These are phyloP conservation scores for Trypoxylus dichotomus DNA, from an alignment of 1,140 invertebrate genomes.

Conservation along the genomic window DNA sequence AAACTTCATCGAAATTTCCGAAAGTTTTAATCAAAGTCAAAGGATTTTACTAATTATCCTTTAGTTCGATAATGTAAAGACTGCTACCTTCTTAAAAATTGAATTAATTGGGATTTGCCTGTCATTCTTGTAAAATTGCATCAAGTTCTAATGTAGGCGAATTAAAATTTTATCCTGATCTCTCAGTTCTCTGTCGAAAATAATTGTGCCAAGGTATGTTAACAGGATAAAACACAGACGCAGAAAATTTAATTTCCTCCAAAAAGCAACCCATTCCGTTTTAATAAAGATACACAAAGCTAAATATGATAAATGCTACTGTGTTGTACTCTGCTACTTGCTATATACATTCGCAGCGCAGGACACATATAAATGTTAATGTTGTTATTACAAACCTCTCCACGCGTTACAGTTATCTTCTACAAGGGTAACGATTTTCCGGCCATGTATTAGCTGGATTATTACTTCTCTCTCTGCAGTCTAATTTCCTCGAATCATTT, in stretches of 20 bases:
- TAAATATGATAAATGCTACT: conserved; percentile 12
- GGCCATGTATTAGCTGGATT: not conserved
- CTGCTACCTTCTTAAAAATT: not conserved
- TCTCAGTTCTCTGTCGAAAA: not conserved
- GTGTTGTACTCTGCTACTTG: not conserved
- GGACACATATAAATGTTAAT: conserved; percentile 7
- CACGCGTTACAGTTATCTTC: not conserved
- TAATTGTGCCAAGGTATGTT: not conserved
- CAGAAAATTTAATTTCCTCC: conserved; percentile 12
- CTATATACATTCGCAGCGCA: not conserved
- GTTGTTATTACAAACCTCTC: not conserved
- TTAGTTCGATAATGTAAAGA: not conserved
- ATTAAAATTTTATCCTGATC: not conserved
- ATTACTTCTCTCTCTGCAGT: conserved; percentile 18
- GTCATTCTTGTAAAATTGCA: not conserved
- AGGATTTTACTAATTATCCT: not conserved
- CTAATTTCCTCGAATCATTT: not conserved
- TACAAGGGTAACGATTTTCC: not conserved
- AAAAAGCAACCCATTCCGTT: not conserved
- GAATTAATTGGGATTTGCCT: not conserved
- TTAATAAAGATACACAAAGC: conserved; percentile 19
- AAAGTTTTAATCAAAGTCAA: not conserved
- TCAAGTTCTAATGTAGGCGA: not conserved
- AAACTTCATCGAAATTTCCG: not conserved
- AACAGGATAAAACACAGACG: not conserved